These are phyloP conservation scores for Volucella bombylans DNA, from an alignment of 2,888 invertebrate genomes.

Conservation along the genomic window DNA sequence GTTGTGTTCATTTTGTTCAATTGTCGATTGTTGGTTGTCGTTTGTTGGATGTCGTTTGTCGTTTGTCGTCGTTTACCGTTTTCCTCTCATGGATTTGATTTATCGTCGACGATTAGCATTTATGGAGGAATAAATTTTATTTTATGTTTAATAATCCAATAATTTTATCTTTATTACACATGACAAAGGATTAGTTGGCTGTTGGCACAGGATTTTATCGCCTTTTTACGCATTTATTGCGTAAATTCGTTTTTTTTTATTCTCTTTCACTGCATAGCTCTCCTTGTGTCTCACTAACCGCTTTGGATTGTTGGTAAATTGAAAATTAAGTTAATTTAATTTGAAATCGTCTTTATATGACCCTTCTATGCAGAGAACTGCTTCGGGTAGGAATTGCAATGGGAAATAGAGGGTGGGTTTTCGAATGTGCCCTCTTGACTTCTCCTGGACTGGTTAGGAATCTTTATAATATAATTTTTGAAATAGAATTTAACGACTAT, in stretches of 20 bases:
- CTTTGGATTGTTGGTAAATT: constrained; percentile 17
- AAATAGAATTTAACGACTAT: no score
- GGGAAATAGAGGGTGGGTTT: no score
- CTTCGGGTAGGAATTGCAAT: no score
- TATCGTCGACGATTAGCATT: constrained; percentile 69
- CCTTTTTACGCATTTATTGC: constrained; percentile 29
- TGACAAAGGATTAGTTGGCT: constrained; percentile 53
- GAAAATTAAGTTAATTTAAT: constrained; percentile 48
- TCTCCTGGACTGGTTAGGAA: no score
- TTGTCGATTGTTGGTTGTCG: neutral
- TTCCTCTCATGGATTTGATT: constrained; percentile 51
- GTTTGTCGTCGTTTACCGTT: constrained; percentile 16
- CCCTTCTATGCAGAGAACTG: no score
- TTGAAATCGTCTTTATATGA: neutral
- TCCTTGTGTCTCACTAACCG: no score
- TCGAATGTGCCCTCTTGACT: neutral
- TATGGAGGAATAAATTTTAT: constrained; percentile 68
- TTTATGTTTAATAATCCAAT: constrained; percentile 67
- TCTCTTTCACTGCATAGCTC: no score
- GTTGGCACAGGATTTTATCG: constrained; percentile 43
- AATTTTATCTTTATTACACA: constrained; percentile 61
- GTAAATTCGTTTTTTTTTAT: neutral
- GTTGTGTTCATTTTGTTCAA: no score
- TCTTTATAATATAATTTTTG: neutral
- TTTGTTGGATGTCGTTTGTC: constrained; percentile 1